Evolutionary conservation across 1,140 invertebrate genomes (phyloP).

Genomic region (Hypsibius dujardini): DNA sequence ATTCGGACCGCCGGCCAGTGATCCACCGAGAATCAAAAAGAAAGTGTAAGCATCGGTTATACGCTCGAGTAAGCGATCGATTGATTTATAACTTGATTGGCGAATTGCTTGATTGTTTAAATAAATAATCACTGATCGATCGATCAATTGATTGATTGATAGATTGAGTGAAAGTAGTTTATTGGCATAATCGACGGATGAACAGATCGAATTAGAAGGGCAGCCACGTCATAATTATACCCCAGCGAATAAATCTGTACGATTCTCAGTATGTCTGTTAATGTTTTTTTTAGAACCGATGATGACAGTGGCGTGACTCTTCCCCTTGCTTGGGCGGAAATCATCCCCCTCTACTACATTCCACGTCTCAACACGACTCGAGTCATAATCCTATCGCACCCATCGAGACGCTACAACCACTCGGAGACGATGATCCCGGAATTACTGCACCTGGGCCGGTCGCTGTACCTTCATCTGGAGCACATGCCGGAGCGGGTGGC

Average conservation of each 20-base stretch:
- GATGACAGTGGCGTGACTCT: neutral
- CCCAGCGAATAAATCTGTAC: no score
- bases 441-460: constrained; percentile 6
- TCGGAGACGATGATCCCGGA: neutral
- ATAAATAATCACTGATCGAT: no score
- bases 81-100: no score
- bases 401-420: neutral
- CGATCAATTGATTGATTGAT: no score
- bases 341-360: constrained; percentile 3
- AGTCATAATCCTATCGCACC: constrained; percentile 1
- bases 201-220: no score
- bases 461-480: constrained; percentile 4
- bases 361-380: neutral
- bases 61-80: neutral
- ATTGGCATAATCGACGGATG: no score
- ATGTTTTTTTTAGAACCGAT: no score
- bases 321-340: neutral
- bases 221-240: no score
- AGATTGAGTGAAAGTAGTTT: no score
- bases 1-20: neutral
- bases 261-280: no score
- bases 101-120: no score
- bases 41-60: neutral
- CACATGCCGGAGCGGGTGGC: constrained; percentile 5
- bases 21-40: neutral